These are phyloP conservation scores for Formica selysi DNA, from an alignment of 1,140 invertebrate genomes.

Conservation along the genomic window DNA sequence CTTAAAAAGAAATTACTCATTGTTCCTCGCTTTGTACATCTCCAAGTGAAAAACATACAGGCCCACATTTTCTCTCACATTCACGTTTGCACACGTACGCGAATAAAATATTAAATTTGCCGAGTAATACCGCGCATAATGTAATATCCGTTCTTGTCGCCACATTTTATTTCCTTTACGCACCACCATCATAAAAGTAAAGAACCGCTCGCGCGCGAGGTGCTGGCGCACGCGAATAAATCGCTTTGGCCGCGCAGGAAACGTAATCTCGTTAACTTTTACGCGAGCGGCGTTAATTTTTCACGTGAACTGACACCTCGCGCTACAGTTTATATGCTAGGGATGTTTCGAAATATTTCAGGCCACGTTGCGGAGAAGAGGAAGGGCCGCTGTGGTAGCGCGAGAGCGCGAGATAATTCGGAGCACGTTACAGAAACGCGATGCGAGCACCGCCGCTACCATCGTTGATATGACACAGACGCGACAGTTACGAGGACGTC, in stretches of 20 bases:
- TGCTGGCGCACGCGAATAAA: slow-evolving; percentile 45
- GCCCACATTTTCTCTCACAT: not conserved
- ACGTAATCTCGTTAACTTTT: slow-evolving; percentile 60
- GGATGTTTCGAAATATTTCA: slow-evolving; percentile 52
- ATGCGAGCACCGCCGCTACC: not conserved
- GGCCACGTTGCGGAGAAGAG: not conserved
- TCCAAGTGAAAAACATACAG: not conserved
- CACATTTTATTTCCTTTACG: slow-evolving; percentile 40
- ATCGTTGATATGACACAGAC: slow-evolving; percentile 63
- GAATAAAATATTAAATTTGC: slow-evolving; percentile 41
- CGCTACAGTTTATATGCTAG: slow-evolving; percentile 24
- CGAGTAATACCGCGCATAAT: slow-evolving; percentile 34
- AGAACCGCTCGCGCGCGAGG: slow-evolving; percentile 38
- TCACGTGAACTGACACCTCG: slow-evolving; percentile 51
- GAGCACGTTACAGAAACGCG: slow-evolving; percentile 36
- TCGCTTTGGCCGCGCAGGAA: slow-evolving; percentile 42
- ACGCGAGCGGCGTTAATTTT: slow-evolving; percentile 61
- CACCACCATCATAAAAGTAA: slow-evolving; percentile 35
- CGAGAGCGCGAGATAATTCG: slow-evolving; percentile 18
- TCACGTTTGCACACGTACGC: not conserved
- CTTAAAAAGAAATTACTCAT: slow-evolving; percentile 3
- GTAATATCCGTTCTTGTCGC: slow-evolving; percentile 51
- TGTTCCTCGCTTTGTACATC: not conserved
- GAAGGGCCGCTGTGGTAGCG: not conserved
- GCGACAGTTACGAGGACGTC: slow-evolving; percentile 63